phyloP scores from a whole-genome alignment of 2,113 vertebrate genomes.

The Nibea coibor region DNA sequence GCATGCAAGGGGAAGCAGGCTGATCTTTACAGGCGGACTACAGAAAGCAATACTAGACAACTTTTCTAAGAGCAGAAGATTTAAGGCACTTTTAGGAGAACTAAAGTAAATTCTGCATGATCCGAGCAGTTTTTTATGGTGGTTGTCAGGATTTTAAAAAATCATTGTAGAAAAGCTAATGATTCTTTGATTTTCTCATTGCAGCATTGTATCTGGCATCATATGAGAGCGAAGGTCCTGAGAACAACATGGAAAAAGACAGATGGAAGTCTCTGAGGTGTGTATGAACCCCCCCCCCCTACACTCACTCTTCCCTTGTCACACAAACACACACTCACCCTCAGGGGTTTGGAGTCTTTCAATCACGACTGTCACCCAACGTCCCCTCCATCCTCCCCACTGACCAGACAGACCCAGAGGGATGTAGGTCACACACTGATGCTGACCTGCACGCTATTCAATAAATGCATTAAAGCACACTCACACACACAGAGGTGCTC shows the following conservation, averaged over 20 bases:
- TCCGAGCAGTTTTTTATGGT: neutral
- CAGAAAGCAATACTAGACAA: neutral
- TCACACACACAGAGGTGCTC: conserved; percentile 12
- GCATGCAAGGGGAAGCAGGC: neutral
- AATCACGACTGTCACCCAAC: conserved; percentile 30
- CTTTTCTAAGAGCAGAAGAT: neutral
- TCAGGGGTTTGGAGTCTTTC: conserved; percentile 36
- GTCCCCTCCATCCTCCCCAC: neutral
- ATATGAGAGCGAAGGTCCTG: conserved; percentile 94
- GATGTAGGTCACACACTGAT: conserved; percentile 40
- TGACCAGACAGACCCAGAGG: conserved; percentile 29
- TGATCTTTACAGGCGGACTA: neutral
- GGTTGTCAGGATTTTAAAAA: neutral
- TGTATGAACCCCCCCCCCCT: conserved; percentile 50
- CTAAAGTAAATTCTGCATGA: neutral
- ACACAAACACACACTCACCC: conserved; percentile 17
- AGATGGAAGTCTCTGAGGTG: conserved; percentile 97
- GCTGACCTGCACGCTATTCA: conserved; percentile 37
- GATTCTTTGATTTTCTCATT: conserved; percentile 44
- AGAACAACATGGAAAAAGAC: conserved; percentile 95
- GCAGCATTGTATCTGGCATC: conserved; percentile 94
- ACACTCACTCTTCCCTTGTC: neutral
- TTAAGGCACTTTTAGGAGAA: neutral
- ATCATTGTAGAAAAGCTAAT: neutral
- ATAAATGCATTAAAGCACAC: conserved; percentile 35